Base-by-base conservation (phyloP, 1,140 invertebrate genomes). In the Drosophila athabasca region DNA sequence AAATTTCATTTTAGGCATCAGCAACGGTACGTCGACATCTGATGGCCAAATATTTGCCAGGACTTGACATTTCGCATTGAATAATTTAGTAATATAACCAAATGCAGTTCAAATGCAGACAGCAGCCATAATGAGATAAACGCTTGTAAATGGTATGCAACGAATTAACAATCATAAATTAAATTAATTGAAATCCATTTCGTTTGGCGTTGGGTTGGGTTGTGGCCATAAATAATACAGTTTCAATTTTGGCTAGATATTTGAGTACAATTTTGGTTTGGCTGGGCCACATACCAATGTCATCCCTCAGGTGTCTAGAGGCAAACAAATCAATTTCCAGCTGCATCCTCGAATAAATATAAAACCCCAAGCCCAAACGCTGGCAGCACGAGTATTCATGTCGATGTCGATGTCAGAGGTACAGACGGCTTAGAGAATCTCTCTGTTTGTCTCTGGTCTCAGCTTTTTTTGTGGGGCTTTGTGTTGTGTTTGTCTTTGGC, bases 131-230 rank as follows among this genome's bases (percentile, higher is more conserved):
- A 70, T 69, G 41, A 41, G 52, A 69, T 69, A 70, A 70, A 69
- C 62, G 65, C 61, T 68, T 31, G 31, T 50, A 61, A 65, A 53
- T 48, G 45, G 61, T 15, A 65, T 76, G 50, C 79, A 77, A 67
- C 61, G 67, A 82, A 85, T 87, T 77, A 82, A 81, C 65, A 81
- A 69, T 49, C 68, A 78, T 85, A 85, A 81, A 85, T 85, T 76
- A 85, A 39, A 78, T 87, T 87, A 78, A 78, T 66, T 75, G 53
- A 73, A 78, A 65, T 75, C 50, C n/a, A 50, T 59, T 54, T 39
- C 54, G 46, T n/a, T 48, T 41, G 54, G 17, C n/a, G 17, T 19
- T 19, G 41, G 19, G 51, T 29, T 4, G 8, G 2, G 31, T 35
- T 3, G 0, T 8, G 11, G 39, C 35, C 59, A 64, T 58, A 61